Evolutionary conservation across 2,888 invertebrate species (phyloP).

Genomic region (Aspidiotus rigidus): DNA sequence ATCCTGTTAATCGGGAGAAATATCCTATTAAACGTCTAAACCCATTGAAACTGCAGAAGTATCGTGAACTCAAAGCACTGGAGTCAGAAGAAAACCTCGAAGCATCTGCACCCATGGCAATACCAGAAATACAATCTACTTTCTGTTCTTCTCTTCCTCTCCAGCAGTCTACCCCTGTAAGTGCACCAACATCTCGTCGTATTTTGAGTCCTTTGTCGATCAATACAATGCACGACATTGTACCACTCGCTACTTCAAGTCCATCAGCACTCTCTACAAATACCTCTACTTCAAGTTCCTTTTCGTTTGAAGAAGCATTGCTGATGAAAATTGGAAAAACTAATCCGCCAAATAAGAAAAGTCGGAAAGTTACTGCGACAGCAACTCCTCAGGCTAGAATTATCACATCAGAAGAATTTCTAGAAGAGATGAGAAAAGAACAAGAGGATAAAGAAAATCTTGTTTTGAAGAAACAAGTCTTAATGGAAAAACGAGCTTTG

Average conservation of each 20-base stretch:
- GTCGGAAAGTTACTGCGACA: neutral
- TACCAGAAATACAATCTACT: neutral
- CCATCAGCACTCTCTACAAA: neutral
- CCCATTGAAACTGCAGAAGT: constrained; percentile 1
- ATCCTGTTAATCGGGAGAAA: neutral
- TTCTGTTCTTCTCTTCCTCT: too few relatives aligned
- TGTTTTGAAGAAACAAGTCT: too few relatives aligned
- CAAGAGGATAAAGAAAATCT: too few relatives aligned
- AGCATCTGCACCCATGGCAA: neutral
- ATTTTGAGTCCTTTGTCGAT: too few relatives aligned
- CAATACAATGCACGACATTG: too few relatives aligned
- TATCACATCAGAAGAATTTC: neutral
- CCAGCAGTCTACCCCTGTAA: too few relatives aligned
- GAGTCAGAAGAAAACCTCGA: neutral
- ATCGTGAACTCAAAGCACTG: neutral
- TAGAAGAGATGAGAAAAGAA: neutral
- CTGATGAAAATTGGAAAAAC: neutral
- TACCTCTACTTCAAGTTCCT: neutral
- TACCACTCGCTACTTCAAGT: too few relatives aligned
- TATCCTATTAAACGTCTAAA: constrained; percentile 7
- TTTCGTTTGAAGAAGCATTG: constrained; percentile 4
- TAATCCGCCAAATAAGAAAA: neutral
- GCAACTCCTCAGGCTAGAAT: neutral
- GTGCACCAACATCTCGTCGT: too few relatives aligned
- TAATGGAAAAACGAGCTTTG: too few relatives aligned